Conservation (phyloP, 2,113 vertebrate species). For the Accipiter cooperii region DNA sequence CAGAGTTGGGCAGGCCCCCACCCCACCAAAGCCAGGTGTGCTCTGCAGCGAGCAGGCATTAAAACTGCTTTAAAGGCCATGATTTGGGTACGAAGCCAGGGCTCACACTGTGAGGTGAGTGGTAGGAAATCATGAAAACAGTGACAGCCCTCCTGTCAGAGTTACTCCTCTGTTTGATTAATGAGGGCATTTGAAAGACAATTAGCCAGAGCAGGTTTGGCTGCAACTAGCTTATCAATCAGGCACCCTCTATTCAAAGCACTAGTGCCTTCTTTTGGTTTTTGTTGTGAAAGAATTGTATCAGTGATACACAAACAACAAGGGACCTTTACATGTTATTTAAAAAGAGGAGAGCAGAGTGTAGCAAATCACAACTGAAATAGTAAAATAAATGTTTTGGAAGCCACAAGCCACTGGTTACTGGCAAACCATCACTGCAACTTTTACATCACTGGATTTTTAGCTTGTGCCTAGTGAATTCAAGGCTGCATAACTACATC, state of each 20-base stretch:
- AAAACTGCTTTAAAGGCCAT: conserved; percentile 78
- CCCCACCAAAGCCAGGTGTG: conserved; percentile 82
- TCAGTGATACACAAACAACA: conserved; percentile 58
- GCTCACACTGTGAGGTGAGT: conserved; percentile 85
- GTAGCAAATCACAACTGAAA: not conserved
- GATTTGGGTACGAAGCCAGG: conserved; percentile 70
- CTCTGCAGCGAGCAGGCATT: conserved; percentile 80
- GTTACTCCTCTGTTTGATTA: conserved; percentile 84
- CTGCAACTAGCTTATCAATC: conserved; percentile 93
- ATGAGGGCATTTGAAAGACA: conserved; percentile 99
- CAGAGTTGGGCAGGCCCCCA: conserved; percentile 60
- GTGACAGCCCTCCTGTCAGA: conserved; percentile 84
- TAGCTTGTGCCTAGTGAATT: not conserved
- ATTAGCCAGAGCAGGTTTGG: conserved; percentile 93
- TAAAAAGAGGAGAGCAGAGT: not conserved
- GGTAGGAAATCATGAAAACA: conserved; percentile 66
- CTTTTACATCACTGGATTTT: not conserved
- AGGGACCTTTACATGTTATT: not conserved
- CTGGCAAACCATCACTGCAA: not conserved
- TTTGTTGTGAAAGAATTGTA: conserved; percentile 66
- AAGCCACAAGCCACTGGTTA: not conserved
- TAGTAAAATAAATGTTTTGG: not conserved
- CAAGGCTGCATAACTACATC: not conserved
- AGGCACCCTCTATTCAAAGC: conserved; percentile 83
- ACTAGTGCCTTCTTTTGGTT: conserved; percentile 34